Evolutionary conservation across 2,888 invertebrate genomes (phyloP).

Genomic region (Yponomeuta plumbellus): DNA sequence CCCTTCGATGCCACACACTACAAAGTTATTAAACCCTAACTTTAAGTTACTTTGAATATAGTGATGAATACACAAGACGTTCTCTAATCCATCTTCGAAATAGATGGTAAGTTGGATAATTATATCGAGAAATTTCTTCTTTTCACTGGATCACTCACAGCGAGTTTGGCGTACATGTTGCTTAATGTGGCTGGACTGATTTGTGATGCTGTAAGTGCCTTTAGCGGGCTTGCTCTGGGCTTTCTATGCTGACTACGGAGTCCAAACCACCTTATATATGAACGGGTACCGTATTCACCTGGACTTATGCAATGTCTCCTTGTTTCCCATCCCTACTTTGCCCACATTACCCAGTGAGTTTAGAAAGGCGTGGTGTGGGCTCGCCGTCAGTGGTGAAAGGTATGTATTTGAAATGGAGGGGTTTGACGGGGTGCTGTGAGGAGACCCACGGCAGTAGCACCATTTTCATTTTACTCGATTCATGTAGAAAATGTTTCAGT

Average conservation of each 20-base stretch:
- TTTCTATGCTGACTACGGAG: constrained; percentile 31
- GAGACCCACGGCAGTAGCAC: background rate
- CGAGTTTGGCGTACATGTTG: constrained; percentile 72
- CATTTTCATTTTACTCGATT: background rate
- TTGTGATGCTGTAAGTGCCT: constrained; percentile 43
- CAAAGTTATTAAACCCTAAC: no score
- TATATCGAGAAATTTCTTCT: no score
- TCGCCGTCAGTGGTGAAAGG: constrained; percentile 34
- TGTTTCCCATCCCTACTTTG: constrained; percentile 61
- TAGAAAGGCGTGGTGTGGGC: constrained; percentile 41
- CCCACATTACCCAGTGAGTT: constrained; percentile 43
- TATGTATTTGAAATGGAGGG: constrained; percentile 41
- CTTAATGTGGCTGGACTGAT: constrained; percentile 64
- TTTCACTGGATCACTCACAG: constrained; percentile 51
- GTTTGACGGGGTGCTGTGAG: constrained; percentile 17
- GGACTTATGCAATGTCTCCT: constrained; percentile 48
- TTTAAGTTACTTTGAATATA: no score
- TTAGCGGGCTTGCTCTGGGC: constrained; percentile 58
- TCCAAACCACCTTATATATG: constrained; percentile 57
- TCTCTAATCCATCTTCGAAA: no score
- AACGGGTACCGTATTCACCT: constrained; percentile 4
- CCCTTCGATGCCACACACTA: background rate
- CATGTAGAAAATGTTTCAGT: background rate
- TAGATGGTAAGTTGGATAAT: no score
- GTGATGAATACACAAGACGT: no score